Base-by-base conservation (phyloP, 2,888 invertebrate species). In the Stenurella melanura region DNA sequence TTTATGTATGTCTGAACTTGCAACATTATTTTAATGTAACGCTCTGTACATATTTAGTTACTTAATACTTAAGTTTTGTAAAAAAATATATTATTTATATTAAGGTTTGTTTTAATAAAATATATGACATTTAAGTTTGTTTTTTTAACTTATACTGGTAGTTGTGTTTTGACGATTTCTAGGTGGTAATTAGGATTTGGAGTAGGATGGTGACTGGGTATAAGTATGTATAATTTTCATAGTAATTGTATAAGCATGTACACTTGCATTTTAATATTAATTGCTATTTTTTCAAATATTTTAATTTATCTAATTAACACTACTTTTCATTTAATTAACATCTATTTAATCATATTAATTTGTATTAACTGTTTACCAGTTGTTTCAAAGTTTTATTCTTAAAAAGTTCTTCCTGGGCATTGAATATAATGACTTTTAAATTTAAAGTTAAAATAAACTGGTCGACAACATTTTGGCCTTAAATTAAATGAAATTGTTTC, bases 41-140 rank as follows among this genome's bases (percentile, higher is more conserved):
- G n/a, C n/a, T 54, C 54, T 72, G 72, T 72, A 72, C 54, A 72
- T 72, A 72, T 63, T 72, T 54, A 72, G 72, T 72, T 72, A 18
- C 42, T 50, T 42, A 26, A 54, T 67, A 38, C 11, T 19, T 70
- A 70, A 70, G 61, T 72, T 72, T 72, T 72, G 72, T 72, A 72
- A 72, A 72, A 26, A 26, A 54, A 61, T 72, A 58, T 57, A 11
- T 72, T 72, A 72, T 72, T 72, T 72, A 72, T 72, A 63, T 17
- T 72, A 63, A 63, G 63, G 50, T 63, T 15, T 72, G 63, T 63
- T 70, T 60, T 63, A 72, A 63, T 63, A 72, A 72, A 61, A 63
- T 21, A 56, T 42, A 58, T 54, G 54, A 63, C 63, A 50, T 72
- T 42, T 72, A 63, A 50, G n/a, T 15, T 61, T 60, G 70, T 72